Base-by-base conservation (phyloP, 2,113 vertebrate species). In the Talpa occidentalis region DNA sequence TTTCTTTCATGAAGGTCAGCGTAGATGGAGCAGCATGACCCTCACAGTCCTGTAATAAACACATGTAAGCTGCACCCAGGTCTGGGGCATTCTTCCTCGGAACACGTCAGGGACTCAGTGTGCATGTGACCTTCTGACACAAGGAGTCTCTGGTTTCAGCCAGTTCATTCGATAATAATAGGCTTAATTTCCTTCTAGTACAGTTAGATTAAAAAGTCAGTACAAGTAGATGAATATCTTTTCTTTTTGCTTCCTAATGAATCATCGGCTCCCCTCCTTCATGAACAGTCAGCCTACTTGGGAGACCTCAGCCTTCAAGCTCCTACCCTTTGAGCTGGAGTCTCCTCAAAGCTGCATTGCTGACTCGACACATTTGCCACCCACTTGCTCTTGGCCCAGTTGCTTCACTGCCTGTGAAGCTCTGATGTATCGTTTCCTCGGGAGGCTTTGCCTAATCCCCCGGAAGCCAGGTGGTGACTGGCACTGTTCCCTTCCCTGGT, bases 101-200 rank as follows among this genome's bases (percentile, higher is more conserved):
- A 14, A 59, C 17, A 42, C 14, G 19, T 22, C 37, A 0, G 1
- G 15, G 4, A 42, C 21, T 35, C n/a, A 16, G 8, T 3, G 4
- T 30, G 28, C 56, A 21, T 0, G 11, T 59, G 86, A 49, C 30
- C 59, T 17, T 70, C 8, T 2, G n/a, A 17, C 30, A 24, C 10
- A 24, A 8, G 17, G 6, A 1, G 6, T 6, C 2, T 0, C 37
- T 67, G 47, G 47, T 30, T 47, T 88, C 66, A 84, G 81, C 59
- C 52, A 32, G 2, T 28, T 78, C 30, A 30, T 62, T 56, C 56
- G 47, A 47, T 15, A 44, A 70, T 15, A 54, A 2, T 17, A 67
- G 10, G n/a, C 10, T 83, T 73, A 1, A 37, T 67, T 88, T 79
- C 16, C 80, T 83, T 73, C 37, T 60, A 69, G 49, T n/a, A 90